Evolutionary conservation across 2,113 vertebrate genomes (phyloP).

Genomic region (Sula dactylatra): DNA sequence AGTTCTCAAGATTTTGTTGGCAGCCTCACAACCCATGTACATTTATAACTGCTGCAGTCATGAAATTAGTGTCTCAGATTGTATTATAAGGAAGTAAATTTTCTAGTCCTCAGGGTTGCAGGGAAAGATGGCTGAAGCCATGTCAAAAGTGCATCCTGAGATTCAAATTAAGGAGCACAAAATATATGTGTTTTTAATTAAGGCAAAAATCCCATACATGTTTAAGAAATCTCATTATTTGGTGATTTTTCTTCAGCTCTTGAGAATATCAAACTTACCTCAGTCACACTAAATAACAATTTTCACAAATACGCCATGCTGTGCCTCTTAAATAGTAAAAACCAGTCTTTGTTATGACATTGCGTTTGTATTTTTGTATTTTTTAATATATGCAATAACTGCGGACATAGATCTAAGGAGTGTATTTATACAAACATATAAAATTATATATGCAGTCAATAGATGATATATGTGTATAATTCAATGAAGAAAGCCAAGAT

Average conservation of each 20-base stretch:
- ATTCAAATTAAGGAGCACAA: not conserved
- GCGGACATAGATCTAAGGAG: not conserved
- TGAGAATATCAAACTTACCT: not conserved
- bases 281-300: not conserved
- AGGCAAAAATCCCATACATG: not conserved
- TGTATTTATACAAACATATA: not conserved
- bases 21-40: not conserved
- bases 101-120: not conserved
- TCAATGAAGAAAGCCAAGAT: not conserved
- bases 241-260: not conserved
- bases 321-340: not conserved
- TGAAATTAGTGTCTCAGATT: not conserved
- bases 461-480: not conserved
- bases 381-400: not conserved
- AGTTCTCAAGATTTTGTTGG: not conserved
- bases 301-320: not conserved
- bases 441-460: not conserved
- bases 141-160: not conserved
- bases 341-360: not conserved
- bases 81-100: not conserved
- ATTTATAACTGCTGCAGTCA: not conserved
- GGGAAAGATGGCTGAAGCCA: not conserved
- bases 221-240: not conserved
- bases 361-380: not conserved
- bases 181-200: not conserved